Base-by-base conservation (phyloP, 1,140 invertebrate genomes). In the Maconellicoccus hirsutus region DNA sequence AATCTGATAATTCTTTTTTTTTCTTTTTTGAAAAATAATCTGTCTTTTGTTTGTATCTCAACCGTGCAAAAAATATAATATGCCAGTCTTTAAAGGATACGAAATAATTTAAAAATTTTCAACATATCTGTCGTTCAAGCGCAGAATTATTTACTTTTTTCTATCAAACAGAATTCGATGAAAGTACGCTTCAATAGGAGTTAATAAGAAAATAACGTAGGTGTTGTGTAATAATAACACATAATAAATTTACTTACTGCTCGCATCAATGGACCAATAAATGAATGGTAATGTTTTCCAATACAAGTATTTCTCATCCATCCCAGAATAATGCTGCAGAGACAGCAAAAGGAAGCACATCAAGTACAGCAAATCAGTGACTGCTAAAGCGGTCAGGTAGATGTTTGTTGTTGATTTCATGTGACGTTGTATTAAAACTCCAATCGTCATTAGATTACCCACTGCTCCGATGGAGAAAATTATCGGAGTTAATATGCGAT, bases 401-500 rank as follows among this genome's bases (percentile, higher is more conserved):
- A 84, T 81, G 78, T 91, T 89, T 42, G 89, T 91, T 26, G 88
- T 89, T 72, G 84, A 86, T 71, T 86, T 79, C 89, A 91, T 90
- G 29, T 85, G 83, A 74, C 87, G 82, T 70, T 87, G 81, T 73
- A 87, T 90, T 72, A 91, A 82, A 70, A 91, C 87, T 75, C 88
- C 84, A 71, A 91, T 85, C 33, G 88, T 89, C 38, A 89, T 80
- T 38, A 84, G 79, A 77, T 90, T 91, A 29, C 88, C 89, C 71
- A 88, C 77, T 39, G 89, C 83, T 70, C 89, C 89, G 71, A 88
- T 80, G 72, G 84, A 78, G 74, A 87, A 81, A 70, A 89, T 81
- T 38, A 87, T 82, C 19, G 88, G 89, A 70, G 88, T 84, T 38
- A 87, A 78, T 25, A 90, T 83, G 71, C 83, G 78, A 79, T 88